These are phyloP conservation scores for Novumbra hubbsi DNA, from an alignment of 2,797 vertebrate species.

Conservation along the genomic window DNA sequence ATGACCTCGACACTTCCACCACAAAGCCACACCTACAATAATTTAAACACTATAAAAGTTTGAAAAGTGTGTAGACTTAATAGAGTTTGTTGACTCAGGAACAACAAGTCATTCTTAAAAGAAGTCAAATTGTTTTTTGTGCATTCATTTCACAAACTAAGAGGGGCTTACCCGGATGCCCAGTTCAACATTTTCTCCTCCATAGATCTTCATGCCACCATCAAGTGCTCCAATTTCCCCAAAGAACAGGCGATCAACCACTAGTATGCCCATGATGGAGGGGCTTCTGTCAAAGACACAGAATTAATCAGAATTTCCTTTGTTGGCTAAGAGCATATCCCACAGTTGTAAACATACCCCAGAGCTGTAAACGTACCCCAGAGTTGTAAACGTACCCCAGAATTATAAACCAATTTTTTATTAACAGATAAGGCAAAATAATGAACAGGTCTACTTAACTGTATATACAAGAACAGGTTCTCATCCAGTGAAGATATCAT, in stretches of 20 bases:
- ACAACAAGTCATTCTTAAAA: not conserved
- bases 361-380: no score
- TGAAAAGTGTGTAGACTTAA: not conserved
- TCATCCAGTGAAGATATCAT: not conserved
- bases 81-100: not conserved
- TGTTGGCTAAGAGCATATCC: no score
- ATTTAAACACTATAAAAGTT: not conserved
- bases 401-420: not conserved
- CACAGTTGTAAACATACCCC: no score
- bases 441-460: not conserved
- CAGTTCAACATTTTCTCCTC: slow-evolving; percentile 84
- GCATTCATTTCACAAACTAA: not conserved
- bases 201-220: slow-evolving; percentile 79
- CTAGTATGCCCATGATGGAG: slow-evolving; percentile 80
- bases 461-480: not conserved
- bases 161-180: slow-evolving; percentile 69
- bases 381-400: no score
- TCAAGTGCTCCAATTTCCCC: slow-evolving; percentile 78
- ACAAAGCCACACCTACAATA: slow-evolving; percentile 87
- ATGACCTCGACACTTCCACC: slow-evolving; percentile 93
- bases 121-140: not conserved
- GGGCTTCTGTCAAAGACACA: slow-evolving; percentile 66
- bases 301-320: not conserved
- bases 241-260: slow-evolving; percentile 75
- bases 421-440: not conserved